Evolutionary conservation across 2,888 invertebrate genomes (phyloP), one percentile per base, ranked within the genome.

Genomic region (Heliconius charithonia): DNA sequence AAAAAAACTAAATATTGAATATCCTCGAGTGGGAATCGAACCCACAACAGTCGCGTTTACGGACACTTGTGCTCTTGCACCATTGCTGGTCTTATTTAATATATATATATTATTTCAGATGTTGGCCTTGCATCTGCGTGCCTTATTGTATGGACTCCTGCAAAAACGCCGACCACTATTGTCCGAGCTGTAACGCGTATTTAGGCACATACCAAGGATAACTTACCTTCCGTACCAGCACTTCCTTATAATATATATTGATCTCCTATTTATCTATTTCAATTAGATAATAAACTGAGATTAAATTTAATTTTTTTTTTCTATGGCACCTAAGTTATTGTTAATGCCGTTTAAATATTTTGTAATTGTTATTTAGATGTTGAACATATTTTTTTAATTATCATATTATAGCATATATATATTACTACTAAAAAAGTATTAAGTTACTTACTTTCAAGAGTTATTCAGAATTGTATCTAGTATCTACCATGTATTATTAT

Each of bases 141-240:
- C 96, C 96, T 0, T 96, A 96, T 83, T 96, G 95, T 83, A 90
- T 95, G 89, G 91, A 95, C 63, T 91, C 94, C 37, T 96, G 96
- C 84, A 92, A 93, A 82, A 95, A 91, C 82, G 92, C 93, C 27
- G 93, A 95, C 69, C 96, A 96, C 85, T 95, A 95, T 81, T 96
- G 96, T 82, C 95, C 96, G 1, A 93, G 93, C 80, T 96, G 96
- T 83, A 91, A 89, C 76, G 87, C 95, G 3, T 95, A 91, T 84
- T 89, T 96, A 74, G 96, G 96, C 79, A 92, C 95, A 25, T 95
- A 94, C 83, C 67, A 72, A 69, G 80, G 73, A 71, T 79, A 9
- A 71, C 56, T 71, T 71, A 25, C 13, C n/a, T 69, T 69, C 69
- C 69, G 41, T 16, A 27, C 16, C n/a, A 37, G n/a, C n/a, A 29